Evolutionary conservation across 30 jellyfish, hydroid and myxozoan genomes (phyloP), one percentile per base, ranked within the genome.

Genomic region (Mastigias papua): DNA sequence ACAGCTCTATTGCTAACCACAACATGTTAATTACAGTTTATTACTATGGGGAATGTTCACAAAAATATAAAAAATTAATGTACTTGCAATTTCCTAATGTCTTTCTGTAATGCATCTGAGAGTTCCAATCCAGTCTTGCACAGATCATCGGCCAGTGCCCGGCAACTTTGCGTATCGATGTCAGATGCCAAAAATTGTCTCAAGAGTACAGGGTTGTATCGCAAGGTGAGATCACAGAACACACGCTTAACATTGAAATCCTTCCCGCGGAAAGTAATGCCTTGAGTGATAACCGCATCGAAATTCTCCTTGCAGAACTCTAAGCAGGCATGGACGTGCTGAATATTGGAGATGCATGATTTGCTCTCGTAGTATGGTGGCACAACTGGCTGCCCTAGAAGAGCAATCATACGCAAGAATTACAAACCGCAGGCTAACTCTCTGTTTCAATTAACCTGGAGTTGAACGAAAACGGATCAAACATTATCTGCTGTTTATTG

Each of bases 151-250:
- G 77, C 46, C 22, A 65, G 11, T 23, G 2, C 77, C 32, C 77
- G 77, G 16, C 77, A 65, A 26, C 35, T 34, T 17, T 65, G 48
- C 3, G 77, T 21, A 10, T 17, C 42, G 35, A 65, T 26, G 22
- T 17, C 77, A 65, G 22, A 13, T 65, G 5, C 16, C 22, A 65
- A 13, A 9, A 74, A 69, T 0, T 46, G 25, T 21, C 21, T 73
- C 62, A 89, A 60, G 19, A 64, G 58, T 20, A 80, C 86, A 27
- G 94, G 78, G 49, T 89, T 72, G 69, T 75, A 89, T 16, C 73
- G 7, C 8, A 89, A 27, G 72, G 90, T 21, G 4, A 89, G 27
- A 37, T 89, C 97, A 32, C 97, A 89, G 51, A 89, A 89, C 25
- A 63, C 86, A 54, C 93, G 89, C 23, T 23, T 54, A 7, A 80